Evolutionary conservation across 1,140 invertebrate genomes (phyloP).

Genomic region (Leptoteleia sp.): DNA sequence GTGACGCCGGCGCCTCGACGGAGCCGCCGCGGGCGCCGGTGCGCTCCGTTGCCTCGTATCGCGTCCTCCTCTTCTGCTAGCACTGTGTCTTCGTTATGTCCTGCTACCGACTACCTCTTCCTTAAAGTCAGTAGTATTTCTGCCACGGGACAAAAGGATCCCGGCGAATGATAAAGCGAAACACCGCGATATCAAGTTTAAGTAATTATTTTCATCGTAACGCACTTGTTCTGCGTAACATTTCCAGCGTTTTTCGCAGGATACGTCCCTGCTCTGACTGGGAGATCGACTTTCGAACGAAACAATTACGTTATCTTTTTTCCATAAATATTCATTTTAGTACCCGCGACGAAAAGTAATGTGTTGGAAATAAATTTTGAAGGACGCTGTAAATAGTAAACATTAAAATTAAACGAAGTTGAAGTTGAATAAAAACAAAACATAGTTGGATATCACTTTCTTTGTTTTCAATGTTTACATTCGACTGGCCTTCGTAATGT

Average conservation of each 20-base stretch:
- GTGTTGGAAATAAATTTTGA: too few species aligned
- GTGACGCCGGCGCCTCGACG: slow-evolving; percentile 81
- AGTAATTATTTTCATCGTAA: slow-evolving; percentile 60
- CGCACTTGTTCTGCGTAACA: slow-evolving; percentile 40
- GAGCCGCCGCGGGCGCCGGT: slow-evolving; percentile 80
- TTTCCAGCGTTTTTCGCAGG: slow-evolving; percentile 42
- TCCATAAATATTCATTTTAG: too few species aligned
- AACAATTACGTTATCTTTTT: not conserved
- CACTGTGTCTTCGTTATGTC: slow-evolving; percentile 80
- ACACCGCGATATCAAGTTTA: slow-evolving; percentile 57
- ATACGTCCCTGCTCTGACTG: slow-evolving; percentile 29
- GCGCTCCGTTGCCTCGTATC: slow-evolving; percentile 79
- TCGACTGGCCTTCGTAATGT: too few species aligned
- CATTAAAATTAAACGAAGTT: too few species aligned
- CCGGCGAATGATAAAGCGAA: slow-evolving; percentile 50
- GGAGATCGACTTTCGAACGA: slow-evolving; percentile 30
- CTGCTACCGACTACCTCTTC: slow-evolving; percentile 72
- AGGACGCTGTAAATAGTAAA: too few species aligned
- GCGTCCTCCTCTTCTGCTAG: slow-evolving; percentile 68
- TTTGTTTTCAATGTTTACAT: too few species aligned
- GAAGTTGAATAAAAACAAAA: too few species aligned
- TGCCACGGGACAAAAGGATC: slow-evolving; percentile 58
- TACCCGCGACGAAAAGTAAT: too few species aligned
- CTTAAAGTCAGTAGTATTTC: slow-evolving; percentile 71
- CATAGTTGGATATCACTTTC: too few species aligned